Evolutionary conservation across 2,888 invertebrate species (phyloP).

Genomic region (Hyalella azteca): DNA sequence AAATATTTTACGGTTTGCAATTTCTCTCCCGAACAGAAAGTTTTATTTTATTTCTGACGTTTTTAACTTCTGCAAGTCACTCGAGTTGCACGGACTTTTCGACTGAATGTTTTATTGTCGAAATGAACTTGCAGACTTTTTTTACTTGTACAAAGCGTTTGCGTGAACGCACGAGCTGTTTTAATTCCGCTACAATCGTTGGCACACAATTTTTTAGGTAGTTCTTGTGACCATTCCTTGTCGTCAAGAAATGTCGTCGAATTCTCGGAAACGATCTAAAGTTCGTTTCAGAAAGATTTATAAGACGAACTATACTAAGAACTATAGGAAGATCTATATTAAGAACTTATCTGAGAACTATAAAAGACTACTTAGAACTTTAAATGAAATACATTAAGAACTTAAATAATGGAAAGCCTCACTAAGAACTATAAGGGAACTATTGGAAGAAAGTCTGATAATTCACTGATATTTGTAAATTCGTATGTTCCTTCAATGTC

Average conservation of each 20-base stretch:
- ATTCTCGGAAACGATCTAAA: not conserved
- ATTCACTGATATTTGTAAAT: no score
- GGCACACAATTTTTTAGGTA: no score
- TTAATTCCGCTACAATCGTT: not conserved
- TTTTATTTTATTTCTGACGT: not conserved
- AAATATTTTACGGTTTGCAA: not conserved
- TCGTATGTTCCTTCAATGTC: no score
- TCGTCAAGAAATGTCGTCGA: not conserved
- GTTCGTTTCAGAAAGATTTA: not conserved
- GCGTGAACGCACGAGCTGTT: not conserved
- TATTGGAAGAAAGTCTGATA: no score
- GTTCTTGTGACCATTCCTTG: no score
- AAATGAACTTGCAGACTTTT: not conserved
- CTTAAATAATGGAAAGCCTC: no score
- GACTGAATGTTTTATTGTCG: not conserved
- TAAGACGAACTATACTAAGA: not conserved
- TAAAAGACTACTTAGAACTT: no score
- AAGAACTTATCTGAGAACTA: not conserved
- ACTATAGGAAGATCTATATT: not conserved
- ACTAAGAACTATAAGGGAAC: no score
- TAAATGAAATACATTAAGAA: not conserved
- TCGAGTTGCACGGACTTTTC: slow-evolving; percentile 12
- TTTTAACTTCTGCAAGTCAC: slow-evolving; percentile 1
- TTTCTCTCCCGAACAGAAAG: not conserved
- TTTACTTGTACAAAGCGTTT: not conserved